These are phyloP conservation scores for Cyrtonyx montezumae DNA, from an alignment of 2,113 vertebrate species.

Conservation along the genomic window DNA sequence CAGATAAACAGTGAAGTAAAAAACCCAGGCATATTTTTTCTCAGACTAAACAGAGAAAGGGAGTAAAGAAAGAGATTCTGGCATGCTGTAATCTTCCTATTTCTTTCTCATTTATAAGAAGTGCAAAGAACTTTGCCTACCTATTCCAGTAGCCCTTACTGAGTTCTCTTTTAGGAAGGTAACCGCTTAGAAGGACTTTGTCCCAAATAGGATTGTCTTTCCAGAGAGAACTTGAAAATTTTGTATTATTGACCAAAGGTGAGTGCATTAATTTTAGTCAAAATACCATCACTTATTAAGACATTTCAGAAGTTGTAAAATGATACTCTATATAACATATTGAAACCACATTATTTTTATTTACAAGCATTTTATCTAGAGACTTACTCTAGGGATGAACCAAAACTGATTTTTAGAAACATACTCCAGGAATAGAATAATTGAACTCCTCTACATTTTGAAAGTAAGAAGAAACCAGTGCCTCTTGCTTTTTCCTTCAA, in stretches of 20 bases:
- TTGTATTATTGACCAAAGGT: neutral
- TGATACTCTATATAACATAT: neutral
- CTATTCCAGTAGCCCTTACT: neutral
- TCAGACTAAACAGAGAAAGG: neutral
- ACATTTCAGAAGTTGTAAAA: neutral
- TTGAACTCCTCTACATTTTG: neutral
- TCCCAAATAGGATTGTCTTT: neutral
- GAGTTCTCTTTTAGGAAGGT: neutral
- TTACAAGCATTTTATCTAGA: conserved; percentile 20
- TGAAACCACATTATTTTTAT: neutral
- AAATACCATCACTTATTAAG: neutral
- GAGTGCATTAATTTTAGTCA: neutral
- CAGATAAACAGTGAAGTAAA: neutral
- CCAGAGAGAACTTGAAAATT: neutral
- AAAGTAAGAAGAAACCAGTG: neutral
- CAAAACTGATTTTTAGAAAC: neutral
- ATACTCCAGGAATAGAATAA: neutral
- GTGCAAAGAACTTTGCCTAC: neutral
- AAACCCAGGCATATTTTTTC: neutral
- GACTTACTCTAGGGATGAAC: neutral
- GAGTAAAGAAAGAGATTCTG: neutral
- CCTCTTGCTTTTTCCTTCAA: neutral
- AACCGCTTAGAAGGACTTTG: neutral
- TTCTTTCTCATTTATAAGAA: neutral
- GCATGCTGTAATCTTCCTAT: neutral